phyloP scores from a whole-genome alignment of 2,888 invertebrate species.

The Chelonus formosanus region DNA sequence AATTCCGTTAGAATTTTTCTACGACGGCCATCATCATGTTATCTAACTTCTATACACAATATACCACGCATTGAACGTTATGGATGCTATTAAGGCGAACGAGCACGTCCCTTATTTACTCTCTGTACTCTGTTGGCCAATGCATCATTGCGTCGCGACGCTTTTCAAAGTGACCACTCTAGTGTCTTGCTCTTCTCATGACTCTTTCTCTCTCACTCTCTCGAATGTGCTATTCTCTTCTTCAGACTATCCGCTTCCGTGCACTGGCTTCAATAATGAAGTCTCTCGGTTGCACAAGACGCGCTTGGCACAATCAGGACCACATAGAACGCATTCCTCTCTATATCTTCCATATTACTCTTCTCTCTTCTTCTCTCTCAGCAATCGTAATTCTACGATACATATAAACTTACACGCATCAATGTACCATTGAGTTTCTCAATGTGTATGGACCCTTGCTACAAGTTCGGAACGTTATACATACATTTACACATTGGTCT shows the following conservation, averaged over 20 bases:
- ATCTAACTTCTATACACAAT: no score
- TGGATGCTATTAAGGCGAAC: no score
- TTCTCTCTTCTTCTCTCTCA: constrained; percentile 14
- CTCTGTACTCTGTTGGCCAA: not conserved
- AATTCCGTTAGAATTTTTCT: no score
- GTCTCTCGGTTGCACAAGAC: constrained; percentile 16
- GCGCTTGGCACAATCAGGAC: constrained; percentile 16
- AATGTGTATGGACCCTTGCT: not conserved
- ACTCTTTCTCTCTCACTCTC: constrained; percentile 16
- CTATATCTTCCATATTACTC: not conserved
- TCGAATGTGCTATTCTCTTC: constrained; percentile 23
- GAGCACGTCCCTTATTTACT: constrained; percentile 14
- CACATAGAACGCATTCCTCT: constrained; percentile 27
- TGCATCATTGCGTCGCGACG: constrained; percentile 22
- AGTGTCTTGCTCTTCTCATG: constrained; percentile 30
- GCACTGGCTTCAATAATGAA: constrained; percentile 24
- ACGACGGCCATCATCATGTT: no score
- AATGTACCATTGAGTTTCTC: constrained; percentile 25
- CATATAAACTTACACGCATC: constrained; percentile 18
- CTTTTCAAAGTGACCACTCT: constrained; percentile 42
- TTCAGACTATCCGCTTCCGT: constrained; percentile 43
- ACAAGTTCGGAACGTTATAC: constrained; percentile 15
- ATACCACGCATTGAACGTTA: constrained; percentile 3
- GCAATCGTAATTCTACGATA: constrained; percentile 11
- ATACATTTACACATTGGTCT: constrained; percentile 23